Evolutionary conservation across 2,113 vertebrate genomes (phyloP).

Genomic region (Ctenodactylus gundi): DNA sequence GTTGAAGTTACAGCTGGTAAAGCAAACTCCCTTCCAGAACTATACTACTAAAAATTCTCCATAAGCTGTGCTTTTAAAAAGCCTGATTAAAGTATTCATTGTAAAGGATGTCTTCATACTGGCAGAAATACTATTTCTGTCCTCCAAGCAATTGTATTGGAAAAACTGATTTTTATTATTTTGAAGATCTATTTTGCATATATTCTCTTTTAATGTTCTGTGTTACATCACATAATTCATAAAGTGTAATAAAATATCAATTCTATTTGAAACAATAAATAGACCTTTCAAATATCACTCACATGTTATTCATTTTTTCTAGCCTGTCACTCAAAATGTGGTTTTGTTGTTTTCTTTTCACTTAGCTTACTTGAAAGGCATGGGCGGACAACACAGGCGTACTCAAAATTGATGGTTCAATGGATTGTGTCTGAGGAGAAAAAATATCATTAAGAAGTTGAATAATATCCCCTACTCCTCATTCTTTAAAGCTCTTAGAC

Average conservation of each 20-base stretch:
- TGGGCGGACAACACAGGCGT: constrained; percentile 2
- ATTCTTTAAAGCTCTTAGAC: constrained; percentile 58
- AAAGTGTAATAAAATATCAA: constrained; percentile 20
- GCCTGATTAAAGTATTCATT: neutral
- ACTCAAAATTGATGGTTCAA: constrained; percentile 34
- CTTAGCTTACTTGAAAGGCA: constrained; percentile 7
- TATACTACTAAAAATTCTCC: neutral
- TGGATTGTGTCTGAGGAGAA: constrained; percentile 40
- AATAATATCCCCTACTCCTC: constrained; percentile 34
- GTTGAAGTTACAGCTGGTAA: neutral
- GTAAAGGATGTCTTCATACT: neutral
- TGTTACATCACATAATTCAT: constrained; percentile 18
- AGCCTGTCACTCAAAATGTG: neutral
- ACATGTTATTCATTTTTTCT: constrained; percentile 3
- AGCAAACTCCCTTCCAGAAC: neutral
- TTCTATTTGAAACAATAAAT: constrained; percentile 48
- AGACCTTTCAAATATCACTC: neutral
- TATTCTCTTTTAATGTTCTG: constrained; percentile 28
- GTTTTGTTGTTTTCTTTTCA: constrained; percentile 23
- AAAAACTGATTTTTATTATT: constrained; percentile 21
- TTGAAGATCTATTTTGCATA: neutral
- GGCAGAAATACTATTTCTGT: neutral
- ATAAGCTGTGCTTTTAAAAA: neutral
- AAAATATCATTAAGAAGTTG: constrained; percentile 47
- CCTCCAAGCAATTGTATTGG: neutral